A percentile compares a stretch with the other conserved stretches of the same genome.
phyloP scores from a whole-genome alignment of 2,888 invertebrate species.

The Parnassius smintheus region DNA sequence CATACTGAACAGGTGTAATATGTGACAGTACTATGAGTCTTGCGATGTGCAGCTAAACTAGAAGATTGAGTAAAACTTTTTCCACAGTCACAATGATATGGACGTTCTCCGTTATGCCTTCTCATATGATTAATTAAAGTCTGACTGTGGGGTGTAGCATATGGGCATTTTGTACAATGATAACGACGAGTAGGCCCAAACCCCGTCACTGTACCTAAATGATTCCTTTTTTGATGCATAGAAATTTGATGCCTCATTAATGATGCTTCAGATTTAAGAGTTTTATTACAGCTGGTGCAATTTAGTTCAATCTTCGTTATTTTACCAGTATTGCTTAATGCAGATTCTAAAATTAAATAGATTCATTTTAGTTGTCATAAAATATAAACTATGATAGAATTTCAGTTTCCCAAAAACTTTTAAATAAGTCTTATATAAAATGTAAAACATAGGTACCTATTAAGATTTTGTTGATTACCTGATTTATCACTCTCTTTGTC shows the following conservation, averaged over 20 bases:
- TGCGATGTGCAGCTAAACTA: conserved; percentile 65
- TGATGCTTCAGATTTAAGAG: conserved; percentile 54
- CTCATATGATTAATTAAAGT: conserved; percentile 72
- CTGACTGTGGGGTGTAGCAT: conserved; percentile 70
- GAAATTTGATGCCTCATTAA: conserved; percentile 57
- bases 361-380: background rate
- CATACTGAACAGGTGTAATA: conserved; percentile 66
- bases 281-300: conserved; percentile 57
- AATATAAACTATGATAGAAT: too few relatives aligned
- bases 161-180: conserved; percentile 67
- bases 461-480: conserved; percentile 4
- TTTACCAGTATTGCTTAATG: background rate
- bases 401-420: too few relatives aligned
- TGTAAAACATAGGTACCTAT: too few relatives aligned
- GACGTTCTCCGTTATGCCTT: conserved; percentile 68
- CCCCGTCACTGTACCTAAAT: conserved; percentile 62
- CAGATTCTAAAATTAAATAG: conserved; percentile 10
- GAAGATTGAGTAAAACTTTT: conserved; percentile 70
- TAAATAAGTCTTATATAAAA: too few relatives aligned
- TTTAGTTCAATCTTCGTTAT: conserved; percentile 9
- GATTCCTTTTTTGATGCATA: conserved; percentile 65
- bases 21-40: conserved; percentile 61
- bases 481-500: background rate
- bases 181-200: conserved; percentile 60
- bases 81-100: conserved; percentile 70